Evolutionary conservation across 2,888 invertebrate species (phyloP).

Genomic region (Athalia rosae): DNA sequence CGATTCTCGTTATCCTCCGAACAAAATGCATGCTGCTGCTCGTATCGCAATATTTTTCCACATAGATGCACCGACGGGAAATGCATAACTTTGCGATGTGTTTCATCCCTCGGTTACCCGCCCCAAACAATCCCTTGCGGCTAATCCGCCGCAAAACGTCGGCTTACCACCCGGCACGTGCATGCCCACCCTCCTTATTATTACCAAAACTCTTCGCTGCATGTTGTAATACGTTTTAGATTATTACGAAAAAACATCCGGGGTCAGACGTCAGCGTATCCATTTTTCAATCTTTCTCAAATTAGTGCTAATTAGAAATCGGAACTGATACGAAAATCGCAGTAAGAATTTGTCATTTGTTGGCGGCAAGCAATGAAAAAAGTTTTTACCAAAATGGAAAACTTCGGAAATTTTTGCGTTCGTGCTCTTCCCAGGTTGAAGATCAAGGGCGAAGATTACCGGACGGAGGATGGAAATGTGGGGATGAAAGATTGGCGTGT

Average conservation of each 20-base stretch:
- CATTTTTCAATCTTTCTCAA: no score
- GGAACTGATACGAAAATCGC: no score
- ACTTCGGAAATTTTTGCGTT: not conserved
- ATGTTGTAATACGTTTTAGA: conserved; percentile 40
- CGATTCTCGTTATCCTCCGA: not conserved
- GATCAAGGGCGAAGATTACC: conserved; percentile 28
- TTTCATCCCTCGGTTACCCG: conserved; percentile 28
- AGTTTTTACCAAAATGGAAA: not conserved
- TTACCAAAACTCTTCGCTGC: conserved; percentile 38
- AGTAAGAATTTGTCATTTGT: no score
- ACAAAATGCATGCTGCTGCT: no score
- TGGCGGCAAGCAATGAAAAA: not conserved
- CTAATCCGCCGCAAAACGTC: conserved; percentile 54
- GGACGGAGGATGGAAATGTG: conserved; percentile 48
- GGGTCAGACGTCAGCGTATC: no score
- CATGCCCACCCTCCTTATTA: conserved; percentile 23
- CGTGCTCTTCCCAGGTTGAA: not conserved
- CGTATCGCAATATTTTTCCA: not conserved
- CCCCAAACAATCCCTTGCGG: conserved; percentile 35
- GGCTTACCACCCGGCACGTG: conserved; percentile 53
- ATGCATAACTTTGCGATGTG: conserved; percentile 13
- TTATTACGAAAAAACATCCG: conserved; percentile 4
- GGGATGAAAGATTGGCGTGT: no score
- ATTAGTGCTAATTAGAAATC: no score
- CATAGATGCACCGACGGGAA: not conserved